A percentile compares a stretch with the other conserved stretches of the same genome.
These are phyloP conservation scores for Bettongia penicillata DNA, from an alignment of 2,113 vertebrate genomes.

Conservation along the genomic window DNA sequence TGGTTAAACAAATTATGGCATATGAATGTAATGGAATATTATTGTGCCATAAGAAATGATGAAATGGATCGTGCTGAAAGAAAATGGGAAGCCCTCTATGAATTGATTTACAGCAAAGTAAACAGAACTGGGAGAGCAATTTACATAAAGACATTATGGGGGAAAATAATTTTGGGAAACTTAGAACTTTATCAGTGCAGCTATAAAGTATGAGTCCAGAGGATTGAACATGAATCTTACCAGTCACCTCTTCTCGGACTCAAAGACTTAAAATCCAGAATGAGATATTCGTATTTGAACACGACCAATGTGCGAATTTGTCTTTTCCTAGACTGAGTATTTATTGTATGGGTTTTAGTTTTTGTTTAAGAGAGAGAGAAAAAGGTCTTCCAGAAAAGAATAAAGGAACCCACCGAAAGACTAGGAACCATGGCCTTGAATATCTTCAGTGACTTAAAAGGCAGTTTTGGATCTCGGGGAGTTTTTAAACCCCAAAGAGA, in stretches of 20 bases:
- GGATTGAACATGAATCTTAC: background rate
- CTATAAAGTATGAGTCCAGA: background rate
- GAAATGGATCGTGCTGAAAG: background rate
- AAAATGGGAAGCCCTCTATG: background rate
- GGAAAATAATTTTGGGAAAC: background rate
- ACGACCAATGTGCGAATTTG: background rate
- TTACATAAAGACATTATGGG: background rate
- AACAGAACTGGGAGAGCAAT: background rate
- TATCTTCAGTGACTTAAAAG: background rate
- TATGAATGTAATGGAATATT: background rate
- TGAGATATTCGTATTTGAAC: background rate
- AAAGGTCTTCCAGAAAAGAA: background rate
- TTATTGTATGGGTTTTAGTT: background rate
- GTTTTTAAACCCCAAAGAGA: background rate
- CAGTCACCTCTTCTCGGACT: background rate
- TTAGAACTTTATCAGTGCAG: background rate
- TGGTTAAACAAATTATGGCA: background rate
- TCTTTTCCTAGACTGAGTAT: background rate
- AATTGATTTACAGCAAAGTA: background rate
- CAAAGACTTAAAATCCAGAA: background rate
- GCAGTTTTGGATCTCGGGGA: background rate
- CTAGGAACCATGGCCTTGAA: background rate
- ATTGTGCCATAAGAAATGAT: background rate
- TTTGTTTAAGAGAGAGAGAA: background rate
- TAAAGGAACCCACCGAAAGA: background rate